Percentiles rank a stretch among this genome's conserved stretches.
These are phyloP conservation scores for Meda fulgida DNA, from an alignment of 2,797 vertebrate genomes.

Conservation along the genomic window DNA sequence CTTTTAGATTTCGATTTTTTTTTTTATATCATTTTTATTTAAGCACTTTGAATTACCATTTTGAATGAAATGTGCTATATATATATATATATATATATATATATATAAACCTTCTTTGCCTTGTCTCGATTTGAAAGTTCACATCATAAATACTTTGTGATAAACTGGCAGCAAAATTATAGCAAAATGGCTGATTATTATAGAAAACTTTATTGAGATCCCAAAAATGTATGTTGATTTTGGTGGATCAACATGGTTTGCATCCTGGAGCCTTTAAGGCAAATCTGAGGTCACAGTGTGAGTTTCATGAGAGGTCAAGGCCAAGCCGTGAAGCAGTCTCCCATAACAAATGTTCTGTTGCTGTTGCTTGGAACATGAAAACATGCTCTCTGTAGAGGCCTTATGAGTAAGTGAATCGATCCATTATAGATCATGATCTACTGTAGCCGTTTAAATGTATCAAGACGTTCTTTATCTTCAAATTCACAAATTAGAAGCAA, in stretches of 20 bases:
- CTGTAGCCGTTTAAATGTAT: background rate
- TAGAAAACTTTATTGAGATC: background rate
- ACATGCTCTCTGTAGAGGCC: background rate
- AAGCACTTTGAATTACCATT: background rate
- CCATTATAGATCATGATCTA: background rate
- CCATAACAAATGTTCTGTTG: constrained; percentile 14
- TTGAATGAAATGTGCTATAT: background rate
- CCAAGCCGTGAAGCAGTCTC: constrained; percentile 16
- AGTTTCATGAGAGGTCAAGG: constrained; percentile 19
- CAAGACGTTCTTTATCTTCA: constrained; percentile 17
- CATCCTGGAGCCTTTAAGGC: constrained; percentile 13
- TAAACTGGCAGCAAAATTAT: background rate
- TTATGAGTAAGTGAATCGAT: constrained; percentile 13
- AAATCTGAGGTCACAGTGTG: constrained; percentile 35
- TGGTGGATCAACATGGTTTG: background rate
- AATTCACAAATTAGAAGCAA: constrained; percentile 15
- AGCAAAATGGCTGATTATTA: background rate
- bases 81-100: no score
- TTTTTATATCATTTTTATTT: no score
- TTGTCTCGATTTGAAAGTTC: background rate
- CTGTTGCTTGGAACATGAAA: constrained; percentile 3
- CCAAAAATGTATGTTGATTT: background rate
- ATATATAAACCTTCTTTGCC: background rate
- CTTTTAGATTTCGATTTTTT: no score
- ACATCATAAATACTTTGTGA: constrained; percentile 1